Conservation (phyloP, 2,888 invertebrate genomes). For the Agrotis segetum region DNA sequence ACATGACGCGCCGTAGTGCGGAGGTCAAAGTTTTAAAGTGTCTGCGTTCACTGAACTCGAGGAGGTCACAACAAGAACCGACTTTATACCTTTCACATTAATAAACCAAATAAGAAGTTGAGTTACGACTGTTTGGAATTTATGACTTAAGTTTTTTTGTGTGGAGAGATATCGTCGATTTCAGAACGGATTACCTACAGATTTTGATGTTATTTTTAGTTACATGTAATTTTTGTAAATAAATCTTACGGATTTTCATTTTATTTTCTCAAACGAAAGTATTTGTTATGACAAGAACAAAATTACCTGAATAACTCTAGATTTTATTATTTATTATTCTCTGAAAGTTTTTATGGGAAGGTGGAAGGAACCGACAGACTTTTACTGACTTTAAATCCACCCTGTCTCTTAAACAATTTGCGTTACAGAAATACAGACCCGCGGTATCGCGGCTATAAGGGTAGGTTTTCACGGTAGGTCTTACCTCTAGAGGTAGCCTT, state of each 20-base stretch:
- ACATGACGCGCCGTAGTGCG: constrained; percentile 56
- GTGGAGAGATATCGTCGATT: background rate
- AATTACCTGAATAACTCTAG: too few species aligned
- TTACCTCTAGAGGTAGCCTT: too few species aligned
- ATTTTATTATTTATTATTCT: too few species aligned
- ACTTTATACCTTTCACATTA: constrained; percentile 69
- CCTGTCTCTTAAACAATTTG: too few species aligned
- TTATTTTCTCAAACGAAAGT: background rate
- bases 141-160: constrained; percentile 30
- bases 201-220: background rate
- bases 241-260: constrained; percentile 1
- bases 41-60: constrained; percentile 73
- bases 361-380: too few species aligned
- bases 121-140: constrained; percentile 38
- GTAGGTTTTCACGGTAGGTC: too few species aligned
- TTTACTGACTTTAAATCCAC: too few species aligned
- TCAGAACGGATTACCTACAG: background rate
- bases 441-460: too few species aligned
- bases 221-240: constrained; percentile 13
- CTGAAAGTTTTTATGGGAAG: too few species aligned
- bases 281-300: background rate
- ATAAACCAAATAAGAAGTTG: constrained; percentile 56
- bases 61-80: constrained; percentile 69
- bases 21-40: constrained; percentile 72
- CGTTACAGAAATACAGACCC: too few species aligned